These are phyloP conservation scores for Cephus spinipes DNA, from an alignment of 2,888 invertebrate species.

Conservation along the genomic window DNA sequence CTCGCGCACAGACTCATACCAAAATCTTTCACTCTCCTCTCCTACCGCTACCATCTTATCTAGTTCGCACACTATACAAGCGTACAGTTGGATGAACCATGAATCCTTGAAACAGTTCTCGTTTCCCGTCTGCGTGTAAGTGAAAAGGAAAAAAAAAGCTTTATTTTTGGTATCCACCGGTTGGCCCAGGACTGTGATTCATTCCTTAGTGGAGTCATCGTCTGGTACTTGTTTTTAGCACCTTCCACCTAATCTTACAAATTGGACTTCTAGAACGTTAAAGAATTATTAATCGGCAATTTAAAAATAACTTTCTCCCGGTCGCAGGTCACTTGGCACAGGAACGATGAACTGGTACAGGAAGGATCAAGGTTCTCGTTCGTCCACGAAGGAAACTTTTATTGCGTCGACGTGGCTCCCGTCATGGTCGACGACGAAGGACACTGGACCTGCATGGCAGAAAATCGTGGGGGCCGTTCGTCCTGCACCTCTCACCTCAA, in stretches of 20 bases:
- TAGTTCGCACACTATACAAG: background rate
- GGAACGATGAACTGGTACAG: conserved; percentile 82
- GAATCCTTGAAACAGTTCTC: background rate
- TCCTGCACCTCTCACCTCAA: conserved; percentile 82
- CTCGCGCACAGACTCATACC: background rate
- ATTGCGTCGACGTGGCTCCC: conserved; percentile 85
- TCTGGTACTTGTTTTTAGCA: background rate
- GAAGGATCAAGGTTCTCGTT: conserved; percentile 82
- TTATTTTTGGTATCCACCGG: conserved; percentile 2
- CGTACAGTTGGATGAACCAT: background rate
- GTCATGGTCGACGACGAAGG: conserved; percentile 87
- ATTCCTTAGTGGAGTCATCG: conserved; percentile 1
- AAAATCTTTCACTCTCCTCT: background rate
- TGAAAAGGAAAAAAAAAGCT: background rate
- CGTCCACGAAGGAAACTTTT: conserved; percentile 87
- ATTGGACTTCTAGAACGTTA: background rate
- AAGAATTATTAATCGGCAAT: background rate
- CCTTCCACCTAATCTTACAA: background rate
- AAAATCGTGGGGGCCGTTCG: conserved; percentile 80
- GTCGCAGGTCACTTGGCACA: conserved; percentile 85
- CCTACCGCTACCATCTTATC: background rate
- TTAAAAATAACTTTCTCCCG: background rate
- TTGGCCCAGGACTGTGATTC: background rate
- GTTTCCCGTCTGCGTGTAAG: background rate
- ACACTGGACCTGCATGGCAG: conserved; percentile 86